A percentile compares a stretch with the other conserved stretches of the same genome.
phyloP scores from a whole-genome alignment of 2,797 vertebrate species.

The Caiman crocodilus region DNA sequence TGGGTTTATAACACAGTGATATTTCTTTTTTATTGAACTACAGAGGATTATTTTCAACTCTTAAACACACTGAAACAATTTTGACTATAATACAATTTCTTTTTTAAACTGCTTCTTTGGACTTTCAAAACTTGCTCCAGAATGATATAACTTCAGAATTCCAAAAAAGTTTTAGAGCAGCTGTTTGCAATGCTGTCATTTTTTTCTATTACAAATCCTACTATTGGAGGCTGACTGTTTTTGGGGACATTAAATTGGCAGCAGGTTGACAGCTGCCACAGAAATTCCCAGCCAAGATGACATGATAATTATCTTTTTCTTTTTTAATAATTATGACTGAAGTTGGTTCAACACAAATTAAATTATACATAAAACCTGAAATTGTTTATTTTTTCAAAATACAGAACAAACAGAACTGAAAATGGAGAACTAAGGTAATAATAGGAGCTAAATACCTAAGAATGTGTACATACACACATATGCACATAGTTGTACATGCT shows the following conservation, averaged over 20 bases:
- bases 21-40: slow-evolving; percentile 57
- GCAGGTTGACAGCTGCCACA: not conserved
- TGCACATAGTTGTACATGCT: not conserved
- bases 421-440: not conserved
- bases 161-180: slow-evolving; percentile 9
- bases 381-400: not conserved
- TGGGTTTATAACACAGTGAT: slow-evolving; percentile 49
- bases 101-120: slow-evolving; percentile 26
- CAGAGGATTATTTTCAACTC: slow-evolving; percentile 69
- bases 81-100: slow-evolving; percentile 65
- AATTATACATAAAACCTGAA: not conserved
- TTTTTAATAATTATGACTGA: not conserved
- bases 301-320: not conserved
- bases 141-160: slow-evolving; percentile 9
- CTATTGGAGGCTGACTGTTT: not conserved
- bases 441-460: not conserved
- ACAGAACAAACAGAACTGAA: not conserved
- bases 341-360: not conserved
- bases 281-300: not conserved
- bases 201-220: not conserved
- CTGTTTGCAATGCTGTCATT: not conserved
- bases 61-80: slow-evolving; percentile 55
- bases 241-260: not conserved
- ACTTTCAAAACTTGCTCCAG: slow-evolving; percentile 33
- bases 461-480: not conserved